Evolutionary conservation across 30 jellyfish, hydroid and myxozoan genomes (phyloP), one percentile per base, ranked within the genome.

Genomic region (Pseudorhiza aurosa): DNA sequence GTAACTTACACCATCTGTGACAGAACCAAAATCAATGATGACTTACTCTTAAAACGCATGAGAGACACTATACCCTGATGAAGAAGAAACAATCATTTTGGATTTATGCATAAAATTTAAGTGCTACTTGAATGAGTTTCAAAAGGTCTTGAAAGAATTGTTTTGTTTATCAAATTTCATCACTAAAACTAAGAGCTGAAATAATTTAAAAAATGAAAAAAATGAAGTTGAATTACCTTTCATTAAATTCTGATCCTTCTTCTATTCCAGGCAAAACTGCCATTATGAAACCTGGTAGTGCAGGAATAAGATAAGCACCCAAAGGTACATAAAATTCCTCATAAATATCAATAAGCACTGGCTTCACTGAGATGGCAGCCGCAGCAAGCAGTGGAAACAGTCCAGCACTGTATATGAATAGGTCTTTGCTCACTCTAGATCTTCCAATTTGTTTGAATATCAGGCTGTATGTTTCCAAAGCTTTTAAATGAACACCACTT

Each of bases 401-500:
- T 14, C 96, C 98, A 40, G 96, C 65, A 32, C 94, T 76, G 72
- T 85, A 91, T 2, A 91, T 79, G 72, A 91, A 91, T 18, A 91
- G 85, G 31, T 91, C 98, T 35, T 91, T 81, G 32, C 89, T 85
- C 31, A 91, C 63, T 42, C 95, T 64, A 24, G 85, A 85, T 2
- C 83, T 18, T n/a, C 98, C 98, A 50, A 91, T 91, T 62, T 91
- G 98, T 24, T 85, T 84, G 65, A 91, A 85, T 5, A 91, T 79
- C 59, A 85, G 70, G 10, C 63, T 62, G 73, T 81, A 91, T 7
- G 96, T 71, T 35, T 91, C 98, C 75, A 91, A 49, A 3, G 98
- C 96, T 58, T 91, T 91, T 59, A 91, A 67, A 75, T 91, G 98
- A 40, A 91, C 98, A 62, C 98, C 98, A 85, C 98, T 91, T 45